phyloP scores from a whole-genome alignment of 2,888 invertebrate genomes.

The Choristoneura rosaceana region DNA sequence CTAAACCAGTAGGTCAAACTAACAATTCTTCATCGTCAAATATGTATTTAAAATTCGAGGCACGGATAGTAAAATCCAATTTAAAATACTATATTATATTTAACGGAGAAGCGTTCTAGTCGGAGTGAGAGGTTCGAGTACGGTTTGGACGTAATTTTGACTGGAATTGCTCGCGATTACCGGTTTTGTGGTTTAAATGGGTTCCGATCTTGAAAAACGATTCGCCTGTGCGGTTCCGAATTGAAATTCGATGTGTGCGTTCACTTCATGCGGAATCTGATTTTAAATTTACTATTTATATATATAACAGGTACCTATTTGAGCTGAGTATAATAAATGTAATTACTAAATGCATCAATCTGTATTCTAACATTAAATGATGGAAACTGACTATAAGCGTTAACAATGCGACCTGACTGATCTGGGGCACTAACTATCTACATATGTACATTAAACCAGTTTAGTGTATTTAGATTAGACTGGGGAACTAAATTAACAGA shows the following conservation, averaged over 20 bases:
- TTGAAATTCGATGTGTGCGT: slow-evolving; percentile 51
- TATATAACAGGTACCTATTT: not conserved
- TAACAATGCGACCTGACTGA: not conserved
- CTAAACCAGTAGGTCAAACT: not conserved
- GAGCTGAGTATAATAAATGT: no score
- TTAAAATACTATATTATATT: slow-evolving; percentile 34
- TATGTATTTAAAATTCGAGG: not conserved
- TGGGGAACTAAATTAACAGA: slow-evolving; percentile 53
- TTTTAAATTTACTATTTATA: slow-evolving; percentile 48
- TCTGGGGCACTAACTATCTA: not conserved
- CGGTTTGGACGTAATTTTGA: slow-evolving; percentile 58
- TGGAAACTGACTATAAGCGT: not conserved
- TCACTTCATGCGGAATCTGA: slow-evolving; percentile 53
- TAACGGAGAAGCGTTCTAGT: slow-evolving; percentile 42
- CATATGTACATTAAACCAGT: slow-evolving; percentile 9
- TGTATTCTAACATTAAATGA: not conserved
- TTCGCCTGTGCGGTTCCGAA: slow-evolving; percentile 55
- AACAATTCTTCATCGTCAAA: no score
- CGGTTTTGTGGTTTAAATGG: slow-evolving; percentile 69
- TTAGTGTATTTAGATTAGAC: slow-evolving; percentile 35
- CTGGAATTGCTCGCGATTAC: slow-evolving; percentile 62
- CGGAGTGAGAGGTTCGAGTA: slow-evolving; percentile 48
- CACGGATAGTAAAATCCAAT: slow-evolving; percentile 31
- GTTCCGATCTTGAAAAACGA: slow-evolving; percentile 71
- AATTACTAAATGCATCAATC: not conserved